Evolutionary conservation across 2,797 vertebrate genomes (phyloP).

Genomic region (Urocyon cinereoargenteus): DNA sequence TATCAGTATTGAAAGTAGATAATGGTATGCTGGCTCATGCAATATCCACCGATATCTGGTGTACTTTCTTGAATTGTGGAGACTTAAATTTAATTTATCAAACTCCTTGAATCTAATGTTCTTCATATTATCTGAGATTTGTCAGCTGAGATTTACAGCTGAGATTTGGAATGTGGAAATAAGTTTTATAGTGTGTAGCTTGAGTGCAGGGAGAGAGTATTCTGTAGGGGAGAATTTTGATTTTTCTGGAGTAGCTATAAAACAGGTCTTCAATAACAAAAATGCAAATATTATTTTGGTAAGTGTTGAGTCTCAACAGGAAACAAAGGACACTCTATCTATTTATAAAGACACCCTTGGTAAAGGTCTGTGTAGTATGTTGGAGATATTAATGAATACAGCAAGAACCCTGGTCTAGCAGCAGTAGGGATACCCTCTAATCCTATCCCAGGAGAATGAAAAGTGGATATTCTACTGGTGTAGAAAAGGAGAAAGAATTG

Average conservation of each 20-base stretch:
- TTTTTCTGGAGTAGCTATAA: background rate
- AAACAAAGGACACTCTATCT: background rate
- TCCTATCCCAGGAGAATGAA: background rate
- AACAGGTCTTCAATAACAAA: background rate
- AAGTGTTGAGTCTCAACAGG: background rate
- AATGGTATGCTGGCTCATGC: background rate
- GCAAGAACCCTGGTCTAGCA: background rate
- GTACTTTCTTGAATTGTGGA: background rate
- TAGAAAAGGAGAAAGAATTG: background rate
- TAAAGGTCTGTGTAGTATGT: background rate
- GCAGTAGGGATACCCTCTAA: background rate
- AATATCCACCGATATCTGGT: background rate
- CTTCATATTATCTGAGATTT: background rate
- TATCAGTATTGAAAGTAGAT: background rate
- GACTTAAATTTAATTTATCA: background rate
- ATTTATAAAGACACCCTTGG: background rate
- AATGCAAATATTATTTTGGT: background rate
- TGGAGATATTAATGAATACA: background rate
- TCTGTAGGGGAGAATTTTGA: background rate
- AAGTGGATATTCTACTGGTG: background rate
- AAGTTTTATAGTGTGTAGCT: background rate
- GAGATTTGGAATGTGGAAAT: background rate
- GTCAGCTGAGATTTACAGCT: background rate
- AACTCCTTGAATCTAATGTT: background rate
- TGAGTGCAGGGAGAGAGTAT: background rate